Conservation (phyloP, 2,888 invertebrate species). For the Eremobia ochroleuca region DNA sequence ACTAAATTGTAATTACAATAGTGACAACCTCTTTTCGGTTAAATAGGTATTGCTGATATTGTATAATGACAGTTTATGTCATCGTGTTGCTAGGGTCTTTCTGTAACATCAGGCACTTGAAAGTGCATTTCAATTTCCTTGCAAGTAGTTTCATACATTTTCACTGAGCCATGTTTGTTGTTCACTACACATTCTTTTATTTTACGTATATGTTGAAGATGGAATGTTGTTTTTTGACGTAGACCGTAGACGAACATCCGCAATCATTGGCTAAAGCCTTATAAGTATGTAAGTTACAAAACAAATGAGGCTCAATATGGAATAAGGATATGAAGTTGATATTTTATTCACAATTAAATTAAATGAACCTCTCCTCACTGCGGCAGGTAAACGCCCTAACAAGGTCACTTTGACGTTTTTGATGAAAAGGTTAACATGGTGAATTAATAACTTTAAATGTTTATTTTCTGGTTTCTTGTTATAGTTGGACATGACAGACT, state of each 20-base stretch:
- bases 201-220: slow-evolving; percentile 18
- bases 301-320: slow-evolving; percentile 47
- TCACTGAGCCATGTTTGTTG: slow-evolving; percentile 4
- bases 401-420: slow-evolving; percentile 60
- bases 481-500: slow-evolving; percentile 8
- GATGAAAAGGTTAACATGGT: slow-evolving; percentile 40
- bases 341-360: slow-evolving; percentile 42
- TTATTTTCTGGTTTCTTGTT: slow-evolving; percentile 25
- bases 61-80: slow-evolving; percentile 57
- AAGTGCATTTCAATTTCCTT: slow-evolving; percentile 17
- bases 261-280: slow-evolving; percentile 35
- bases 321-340: slow-evolving; percentile 46
- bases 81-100: slow-evolving; percentile 31
- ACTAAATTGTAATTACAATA: slow-evolving; percentile 43
- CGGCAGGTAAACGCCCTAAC: slow-evolving; percentile 59
- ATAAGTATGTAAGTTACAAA: slow-evolving; percentile 31
- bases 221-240: slow-evolving; percentile 58
- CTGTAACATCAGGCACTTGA: slow-evolving; percentile 14
- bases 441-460: slow-evolving; percentile 1
- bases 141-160: slow-evolving; percentile 22
- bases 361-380: slow-evolving; percentile 30
- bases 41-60: slow-evolving; percentile 50
- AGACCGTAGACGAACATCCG: slow-evolving; percentile 52
- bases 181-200: slow-evolving; percentile 6
- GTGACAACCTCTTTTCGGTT: slow-evolving; percentile 47